Percentiles rank a stretch among this genome's conserved stretches.
Conservation (phyloP, 2,797 vertebrate genomes). For the Cetoscarus ocellatus region DNA sequence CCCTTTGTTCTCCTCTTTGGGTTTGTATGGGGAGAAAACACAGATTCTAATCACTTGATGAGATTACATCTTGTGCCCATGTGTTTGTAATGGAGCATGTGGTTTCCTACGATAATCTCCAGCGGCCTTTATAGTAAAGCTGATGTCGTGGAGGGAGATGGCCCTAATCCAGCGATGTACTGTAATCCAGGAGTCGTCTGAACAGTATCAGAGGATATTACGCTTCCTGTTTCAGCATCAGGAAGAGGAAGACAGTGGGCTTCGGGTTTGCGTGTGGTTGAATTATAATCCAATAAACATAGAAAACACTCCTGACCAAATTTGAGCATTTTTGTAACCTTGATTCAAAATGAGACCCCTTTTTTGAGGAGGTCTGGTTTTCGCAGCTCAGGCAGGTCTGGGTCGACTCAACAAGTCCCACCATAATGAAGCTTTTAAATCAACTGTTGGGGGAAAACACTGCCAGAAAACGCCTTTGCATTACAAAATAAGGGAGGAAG, state of each 20-base stretch:
- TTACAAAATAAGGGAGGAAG: conserved; percentile 25
- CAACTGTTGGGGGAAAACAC: conserved; percentile 29
- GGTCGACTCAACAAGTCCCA: conserved; percentile 23
- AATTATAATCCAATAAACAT: not conserved
- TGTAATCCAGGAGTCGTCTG: conserved; percentile 68
- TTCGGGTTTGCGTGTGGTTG: not conserved
- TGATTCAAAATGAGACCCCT: not conserved
- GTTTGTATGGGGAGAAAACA: conserved; percentile 40
- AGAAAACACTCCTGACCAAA: conserved; percentile 9
- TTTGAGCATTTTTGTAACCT: conserved; percentile 5
- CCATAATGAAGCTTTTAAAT: conserved; percentile 22
- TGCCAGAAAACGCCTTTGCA: conserved; percentile 22
- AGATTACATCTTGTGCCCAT: conserved; percentile 77
- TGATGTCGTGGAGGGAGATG: conserved; percentile 67
- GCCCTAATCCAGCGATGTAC: conserved; percentile 74
- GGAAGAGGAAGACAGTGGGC: not conserved
- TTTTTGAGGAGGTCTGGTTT: conserved; percentile 26
- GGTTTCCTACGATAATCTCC: conserved; percentile 69
- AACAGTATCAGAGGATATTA: conserved; percentile 59
- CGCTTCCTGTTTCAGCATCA: conserved; percentile 32
- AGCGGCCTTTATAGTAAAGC: conserved; percentile 68
- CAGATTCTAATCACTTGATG: conserved; percentile 79
- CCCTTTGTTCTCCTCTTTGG: conserved; percentile 56
- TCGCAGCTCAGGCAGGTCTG: conserved; percentile 6
- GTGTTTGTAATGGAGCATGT: conserved; percentile 75